Evolutionary conservation across 2,888 invertebrate species (phyloP).

Genomic region (Drosophila phalerata): DNA sequence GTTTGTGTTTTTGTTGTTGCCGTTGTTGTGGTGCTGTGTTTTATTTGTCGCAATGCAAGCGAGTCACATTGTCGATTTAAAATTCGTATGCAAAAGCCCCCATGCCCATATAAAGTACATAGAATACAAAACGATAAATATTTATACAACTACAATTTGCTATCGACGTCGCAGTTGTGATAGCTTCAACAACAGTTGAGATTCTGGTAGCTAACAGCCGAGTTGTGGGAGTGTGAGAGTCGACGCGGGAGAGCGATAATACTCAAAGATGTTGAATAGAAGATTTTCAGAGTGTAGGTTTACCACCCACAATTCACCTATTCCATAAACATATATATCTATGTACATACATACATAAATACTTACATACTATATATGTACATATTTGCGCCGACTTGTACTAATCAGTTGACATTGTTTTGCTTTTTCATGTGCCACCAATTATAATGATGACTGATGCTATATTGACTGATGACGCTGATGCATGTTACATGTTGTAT

Average conservation of each 20-base stretch:
- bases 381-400: not conserved
- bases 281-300: slow-evolving; percentile 49
- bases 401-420: slow-evolving; percentile 23
- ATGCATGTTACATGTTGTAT: not conserved
- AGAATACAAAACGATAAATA: slow-evolving; percentile 31
- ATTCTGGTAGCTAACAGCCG: slow-evolving; percentile 32
- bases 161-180: not conserved
- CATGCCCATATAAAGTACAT: slow-evolving; percentile 36
- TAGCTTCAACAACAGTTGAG: slow-evolving; percentile 19
- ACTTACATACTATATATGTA: not conserved
- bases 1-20: too few species aligned
- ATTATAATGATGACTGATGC: slow-evolving; percentile 17
- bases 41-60: slow-evolving; percentile 16
- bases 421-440: slow-evolving; percentile 34
- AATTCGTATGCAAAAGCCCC: slow-evolving; percentile 36
- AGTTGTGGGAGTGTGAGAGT: slow-evolving; percentile 20
- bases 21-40: slow-evolving; percentile 6
- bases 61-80: slow-evolving; percentile 7
- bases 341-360: too few species aligned
- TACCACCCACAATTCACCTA: not conserved
- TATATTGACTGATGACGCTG: not conserved
- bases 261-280: slow-evolving; percentile 25
- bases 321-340: too few species aligned
- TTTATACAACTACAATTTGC: slow-evolving; percentile 16
- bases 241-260: not conserved